Base-by-base conservation (phyloP, 2,888 invertebrate species). In the Plagodis dolabraria region DNA sequence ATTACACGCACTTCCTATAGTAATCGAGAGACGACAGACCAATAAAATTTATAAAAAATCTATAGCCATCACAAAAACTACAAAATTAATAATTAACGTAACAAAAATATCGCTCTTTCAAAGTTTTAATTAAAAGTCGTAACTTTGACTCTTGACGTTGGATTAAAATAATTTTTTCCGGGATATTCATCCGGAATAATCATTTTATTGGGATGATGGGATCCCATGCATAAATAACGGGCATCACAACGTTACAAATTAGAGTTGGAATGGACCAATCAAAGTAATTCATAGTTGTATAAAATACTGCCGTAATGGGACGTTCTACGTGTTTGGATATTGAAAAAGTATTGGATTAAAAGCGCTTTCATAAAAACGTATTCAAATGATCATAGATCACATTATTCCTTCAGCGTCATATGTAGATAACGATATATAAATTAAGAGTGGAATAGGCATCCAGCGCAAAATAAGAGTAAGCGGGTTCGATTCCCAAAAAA, bases 211-310 rank as follows among this genome's bases (percentile, higher is more conserved):
- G 49, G 50, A 47, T 56, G 33, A 53, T 43, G 42, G 44, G 44
- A 54, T 63, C 63, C 53, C 63, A 61, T 64, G 62, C 66, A 72
- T 76, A 70, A 74, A 74, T 73, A 71, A 68, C 48, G 51, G 43
- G 53, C 68, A 68, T 73, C 64, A 60, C 54, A 62, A 62, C 48
- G 58, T 67, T 70, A 76, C 74, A 76, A 74, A 79, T 77, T 68
- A 77, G 59, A 69, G 57, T 65, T 58, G 71, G 69, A 74, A 74
- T 75, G 73, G 70, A 68, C 71, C 65, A 76, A 79, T 79, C 77
- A 77, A 68, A 69, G 75, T 80, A 68, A 75, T 67, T 77, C 72
- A 74, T 74, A 70, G 74, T 74, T 73, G 69, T 76, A 68, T 68
- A 69, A 63, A 65, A 70, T 69, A 68, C 62, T 71, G 49, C 56